Percentiles rank a stretch among this genome's conserved stretches.
phyloP scores from a whole-genome alignment of 92 coral and sea anemone species.

The Porites rus region DNA sequence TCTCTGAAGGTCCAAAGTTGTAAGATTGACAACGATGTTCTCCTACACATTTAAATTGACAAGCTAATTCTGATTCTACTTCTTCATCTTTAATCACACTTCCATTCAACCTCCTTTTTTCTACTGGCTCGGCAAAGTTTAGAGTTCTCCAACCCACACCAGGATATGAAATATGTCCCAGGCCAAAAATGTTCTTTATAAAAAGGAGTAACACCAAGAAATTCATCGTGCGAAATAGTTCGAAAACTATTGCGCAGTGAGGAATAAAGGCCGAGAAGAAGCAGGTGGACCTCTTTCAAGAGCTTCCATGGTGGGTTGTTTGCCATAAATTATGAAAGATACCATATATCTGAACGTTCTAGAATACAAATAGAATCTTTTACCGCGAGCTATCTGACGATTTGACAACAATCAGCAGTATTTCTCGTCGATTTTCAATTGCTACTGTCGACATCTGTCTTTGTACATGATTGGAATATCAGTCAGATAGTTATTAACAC shows the following conservation, averaged over 20 bases:
- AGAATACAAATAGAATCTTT: neutral
- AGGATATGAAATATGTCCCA: neutral
- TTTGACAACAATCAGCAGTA: too few relatives aligned
- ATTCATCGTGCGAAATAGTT: neutral
- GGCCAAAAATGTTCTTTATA: neutral
- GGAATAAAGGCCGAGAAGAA: neutral
- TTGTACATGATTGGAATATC: too few relatives aligned
- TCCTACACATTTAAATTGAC: neutral
- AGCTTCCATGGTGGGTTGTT: neutral
- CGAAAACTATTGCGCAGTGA: neutral
- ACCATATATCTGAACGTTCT: too few relatives aligned
- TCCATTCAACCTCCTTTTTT: neutral
- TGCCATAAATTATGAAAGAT: neutral
- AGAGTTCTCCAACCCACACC: neutral
- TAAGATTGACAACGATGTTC: neutral
- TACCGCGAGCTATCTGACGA: too few relatives aligned
- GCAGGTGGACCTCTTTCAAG: neutral
- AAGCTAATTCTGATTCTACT: neutral
- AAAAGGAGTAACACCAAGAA: neutral
- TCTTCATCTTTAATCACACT: neutral
- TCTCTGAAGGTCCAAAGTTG: neutral
- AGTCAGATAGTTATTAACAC: too few relatives aligned
- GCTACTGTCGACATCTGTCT: too few relatives aligned
- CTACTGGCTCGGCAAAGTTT: slow-evolving; percentile 1
- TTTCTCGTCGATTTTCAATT: too few relatives aligned